Percentiles rank a stretch among this genome's conserved stretches.
These are phyloP conservation scores for Drosophila albomicans DNA, from an alignment of 1,140 invertebrate species.

Conservation along the genomic window DNA sequence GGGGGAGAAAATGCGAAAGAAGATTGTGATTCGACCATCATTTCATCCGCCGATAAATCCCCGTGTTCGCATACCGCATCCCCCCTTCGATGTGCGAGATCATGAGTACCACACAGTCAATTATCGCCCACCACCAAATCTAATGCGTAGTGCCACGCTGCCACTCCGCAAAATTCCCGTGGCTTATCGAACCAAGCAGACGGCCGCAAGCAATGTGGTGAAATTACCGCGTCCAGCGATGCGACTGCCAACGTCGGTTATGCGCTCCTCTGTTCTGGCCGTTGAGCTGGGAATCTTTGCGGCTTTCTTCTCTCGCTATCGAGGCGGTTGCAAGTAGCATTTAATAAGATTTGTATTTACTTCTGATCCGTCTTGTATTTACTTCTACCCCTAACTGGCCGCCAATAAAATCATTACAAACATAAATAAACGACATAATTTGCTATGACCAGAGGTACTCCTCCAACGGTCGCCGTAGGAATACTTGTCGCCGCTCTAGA, in stretches of 20 bases:
- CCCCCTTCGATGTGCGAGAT: slow-evolving; percentile 69
- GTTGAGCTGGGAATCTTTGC: slow-evolving; percentile 62
- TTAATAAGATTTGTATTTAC: neutral
- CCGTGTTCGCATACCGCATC: slow-evolving; percentile 55
- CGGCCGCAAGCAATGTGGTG: neutral
- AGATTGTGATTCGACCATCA: neutral
- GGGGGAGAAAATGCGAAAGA: neutral
- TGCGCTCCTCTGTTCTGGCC: slow-evolving; percentile 44
- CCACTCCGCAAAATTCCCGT: neutral
- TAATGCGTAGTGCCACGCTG: neutral
- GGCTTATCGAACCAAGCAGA: slow-evolving; percentile 10
- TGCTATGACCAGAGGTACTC: slow-evolving; percentile 55
- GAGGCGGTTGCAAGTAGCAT: slow-evolving; percentile 20
- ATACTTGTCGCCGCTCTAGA: slow-evolving; percentile 87
- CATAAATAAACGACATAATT: neutral
- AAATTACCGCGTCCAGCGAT: neutral
- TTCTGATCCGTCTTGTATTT: neutral
- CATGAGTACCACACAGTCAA: slow-evolving; percentile 62
- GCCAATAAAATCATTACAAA: slow-evolving; percentile 37
- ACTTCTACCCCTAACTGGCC: neutral
- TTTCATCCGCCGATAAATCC: slow-evolving; percentile 65
- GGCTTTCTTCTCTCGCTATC: slow-evolving; percentile 37
- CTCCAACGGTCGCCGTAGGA: slow-evolving; percentile 82
- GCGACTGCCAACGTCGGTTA: slow-evolving; percentile 30
- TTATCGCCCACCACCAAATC: slow-evolving; percentile 15